A percentile compares a stretch with the other conserved stretches of the same genome.
These are phyloP conservation scores for Intellagama lesueurii DNA, from an alignment of 2,797 vertebrate genomes.

Conservation along the genomic window DNA sequence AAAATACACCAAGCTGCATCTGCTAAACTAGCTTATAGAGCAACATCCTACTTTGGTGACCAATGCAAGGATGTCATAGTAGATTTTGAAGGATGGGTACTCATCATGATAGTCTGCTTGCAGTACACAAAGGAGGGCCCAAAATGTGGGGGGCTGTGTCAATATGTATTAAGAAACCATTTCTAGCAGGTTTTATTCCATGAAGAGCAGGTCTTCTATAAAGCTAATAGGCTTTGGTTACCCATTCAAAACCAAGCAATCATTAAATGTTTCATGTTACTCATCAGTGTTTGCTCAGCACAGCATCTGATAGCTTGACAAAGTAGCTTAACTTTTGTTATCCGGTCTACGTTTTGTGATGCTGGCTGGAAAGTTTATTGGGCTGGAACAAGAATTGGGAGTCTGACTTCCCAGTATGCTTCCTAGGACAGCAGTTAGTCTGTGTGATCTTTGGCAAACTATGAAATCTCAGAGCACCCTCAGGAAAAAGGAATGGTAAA, in stretches of 20 bases:
- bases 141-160: background rate
- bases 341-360: background rate
- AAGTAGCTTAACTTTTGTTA: background rate
- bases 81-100: too few relatives aligned
- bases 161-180: background rate
- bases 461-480: too few relatives aligned
- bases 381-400: too few relatives aligned
- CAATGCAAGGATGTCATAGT: too few relatives aligned
- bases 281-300: background rate
- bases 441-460: too few relatives aligned
- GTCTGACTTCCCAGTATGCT: too few relatives aligned
- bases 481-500: too few relatives aligned
- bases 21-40: background rate
- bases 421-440: too few relatives aligned
- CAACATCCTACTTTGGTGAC: background rate
- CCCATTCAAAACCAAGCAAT: background rate
- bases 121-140: too few relatives aligned
- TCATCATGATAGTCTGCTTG: too few relatives aligned
- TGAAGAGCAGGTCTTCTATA: background rate
- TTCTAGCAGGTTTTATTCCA: background rate
- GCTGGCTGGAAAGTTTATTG: too few relatives aligned
- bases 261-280: too few relatives aligned
- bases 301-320: background rate
- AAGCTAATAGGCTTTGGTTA: background rate
- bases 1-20: background rate